Conservation (phyloP, 2,888 invertebrate genomes). For the Tetheella fluctuosa region DNA sequence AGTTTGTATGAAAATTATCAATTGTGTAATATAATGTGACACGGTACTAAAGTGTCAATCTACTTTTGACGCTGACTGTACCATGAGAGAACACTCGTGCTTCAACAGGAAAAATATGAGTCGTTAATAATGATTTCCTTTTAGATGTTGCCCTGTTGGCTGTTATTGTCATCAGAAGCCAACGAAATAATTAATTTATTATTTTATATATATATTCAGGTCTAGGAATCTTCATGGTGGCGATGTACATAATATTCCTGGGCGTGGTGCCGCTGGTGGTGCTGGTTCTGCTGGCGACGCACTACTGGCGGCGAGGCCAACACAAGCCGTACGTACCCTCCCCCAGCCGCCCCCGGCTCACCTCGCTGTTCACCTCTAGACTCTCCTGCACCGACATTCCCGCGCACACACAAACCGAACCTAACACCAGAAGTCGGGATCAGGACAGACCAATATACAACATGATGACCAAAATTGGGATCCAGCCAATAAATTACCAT, state of each 20-base stretch:
- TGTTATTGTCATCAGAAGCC: no score
- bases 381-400: neutral
- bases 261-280: constrained; percentile 91
- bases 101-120: no score
- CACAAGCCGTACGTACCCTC: constrained; percentile 20
- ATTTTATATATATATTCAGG: constrained; percentile 84
- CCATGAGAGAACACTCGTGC: no score
- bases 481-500: constrained; percentile 17
- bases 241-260: constrained; percentile 94
- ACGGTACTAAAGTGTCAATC: no score
- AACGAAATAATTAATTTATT: no score
- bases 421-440: constrained; percentile 20
- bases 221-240: constrained; percentile 89
- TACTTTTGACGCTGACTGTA: no score
- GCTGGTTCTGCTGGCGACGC: constrained; percentile 80
- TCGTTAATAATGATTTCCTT: no score
- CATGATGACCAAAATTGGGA: neutral
- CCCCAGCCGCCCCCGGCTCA: constrained; percentile 17
- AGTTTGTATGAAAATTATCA: no score
- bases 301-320: constrained; percentile 48
- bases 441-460: neutral
- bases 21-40: no score
- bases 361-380: neutral
- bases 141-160: neutral
- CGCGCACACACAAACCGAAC: neutral